Evolutionary conservation across 2,113 vertebrate genomes (phyloP), one percentile per base, ranked within the genome.

Genomic region (Mobula birostris): DNA sequence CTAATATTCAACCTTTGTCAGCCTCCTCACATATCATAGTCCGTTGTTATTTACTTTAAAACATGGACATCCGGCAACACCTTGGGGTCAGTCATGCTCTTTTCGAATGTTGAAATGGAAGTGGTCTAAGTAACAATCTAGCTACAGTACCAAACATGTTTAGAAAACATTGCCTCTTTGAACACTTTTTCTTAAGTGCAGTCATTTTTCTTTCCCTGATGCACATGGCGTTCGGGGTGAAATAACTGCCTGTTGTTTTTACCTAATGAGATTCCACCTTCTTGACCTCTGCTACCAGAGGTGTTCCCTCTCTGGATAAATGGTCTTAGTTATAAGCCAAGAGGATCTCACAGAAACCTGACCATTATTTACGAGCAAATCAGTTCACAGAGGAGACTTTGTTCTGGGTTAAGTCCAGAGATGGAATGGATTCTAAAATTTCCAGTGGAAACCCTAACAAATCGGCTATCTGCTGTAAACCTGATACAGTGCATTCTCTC

Each of bases 81-180:
- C 91, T 93, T 93, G 24, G 70, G 70, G 91, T 93, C 91, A 93
- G 70, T 93, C 70, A 93, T 74, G 70, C 61, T 74, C 91, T 93
- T 87, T 58, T 7, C 83, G 58, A 56, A 87, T 87, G 48, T 61
- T 61, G 83, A 27, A 87, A 87, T 27, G 24, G 4, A 87, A 87
- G 56, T 61, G 83, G 6, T 61, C 11, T 93, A 70, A 93, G 91
- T 70, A 93, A 93, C 40, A 93, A 74, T 93, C 70, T 70, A 93
- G 90, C 70, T 93, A 56, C 70, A 72, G 24, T 93, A 72, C 36
- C 3, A 15, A 12, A 72, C 21, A 56, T 93, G 68, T 93, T 70
- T 19, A 72, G 68, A 70, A 76, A 74, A 93, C 61, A 8, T 70
- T 36, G 32, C n/a, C 2, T 91, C 63, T 70, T 91, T 36, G 15